Base-by-base conservation (phyloP, 2,797 vertebrate genomes). In the Phylloscopus collybita region DNA sequence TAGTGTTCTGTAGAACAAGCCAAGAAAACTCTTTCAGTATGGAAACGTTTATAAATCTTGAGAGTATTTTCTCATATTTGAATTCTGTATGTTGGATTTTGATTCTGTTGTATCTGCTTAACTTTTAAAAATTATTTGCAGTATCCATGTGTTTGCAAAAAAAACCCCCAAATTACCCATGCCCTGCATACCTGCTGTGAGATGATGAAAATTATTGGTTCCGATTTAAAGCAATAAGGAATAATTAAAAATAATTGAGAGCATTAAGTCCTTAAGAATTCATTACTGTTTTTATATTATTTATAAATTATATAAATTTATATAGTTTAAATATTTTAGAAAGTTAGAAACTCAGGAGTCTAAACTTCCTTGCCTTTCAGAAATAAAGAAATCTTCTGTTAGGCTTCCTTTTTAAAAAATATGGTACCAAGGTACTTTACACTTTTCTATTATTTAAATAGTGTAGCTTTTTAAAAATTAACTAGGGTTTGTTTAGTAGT, bases 11-110 rank as follows among this genome's bases (percentile, higher is more conserved):
- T 57, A 65, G 44, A 88, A 71, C 47, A 89, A 94, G 40, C 79
- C 80, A 91, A 80, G 42, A 67, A 78, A 80, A 88, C 64, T 78
- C 57, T 79, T 95, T 71, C 29, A 50, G 32, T 71, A 73, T 44
- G 70, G n/a, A 71, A 86, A 32, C 74, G 36, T 71, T 27, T 57
- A 50, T 36, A 93, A 92, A 91, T 87, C 79, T 82, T 82, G 50
- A 49, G 29, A 65, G 7, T 84, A 40, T 73, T 94, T 95, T 87
- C 84, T 85, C 30, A 36, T 66, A 32, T 86, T 95, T 84, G 61
- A 87, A 44, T 93, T 89, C 51, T 57, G 7, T 64, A 26, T 74
- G 70, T 85, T 91, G 61, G 34, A 60, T 70, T 94, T 76, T 71
- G 66, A 40, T 91, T 93, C 44, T 87, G n/a, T 94, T 80, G 10